Evolutionary conservation across 2,797 vertebrate species (phyloP), one percentile per base, ranked within the genome.

Genomic region (Myripristis jacobus): DNA sequence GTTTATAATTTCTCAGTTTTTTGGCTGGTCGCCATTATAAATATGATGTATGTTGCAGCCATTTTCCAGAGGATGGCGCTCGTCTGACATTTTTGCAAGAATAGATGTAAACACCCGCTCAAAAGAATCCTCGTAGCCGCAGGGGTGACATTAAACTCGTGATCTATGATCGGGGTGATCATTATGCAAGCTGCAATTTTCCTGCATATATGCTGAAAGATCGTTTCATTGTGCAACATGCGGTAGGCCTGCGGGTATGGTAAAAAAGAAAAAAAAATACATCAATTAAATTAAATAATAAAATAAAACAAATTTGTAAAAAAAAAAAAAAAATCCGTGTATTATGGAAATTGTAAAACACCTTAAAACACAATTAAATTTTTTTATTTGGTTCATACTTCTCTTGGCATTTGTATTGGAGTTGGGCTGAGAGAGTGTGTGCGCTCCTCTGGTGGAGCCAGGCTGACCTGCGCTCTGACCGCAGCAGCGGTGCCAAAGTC

Each of bases 51-150:
- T 52, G 31, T 56, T 70, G 15, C 57, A 25, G 24, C 19, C 2
- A 0, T 71, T 73, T 22, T 59, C 74, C 90, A 68, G 29, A 56
- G 34, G 90, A 56, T 85, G 88, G 85, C 80, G 82, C 63, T 56
- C 78, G 36, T 66, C 70, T 56, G 57, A 46, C 53, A 38, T 31
- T 6, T 70, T 48, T 65, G 3, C 3, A 36, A 18, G 36, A 5
- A 10, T 50, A 3, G 4, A 50, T 41, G 29, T 27, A 7, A 2
- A 19, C 5, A 6, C 41, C 15, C 19, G 13, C 15, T 11, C 13
- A 70, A 68, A 74, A 46, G n/a, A 46, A 46, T 46, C 18, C 9
- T 19, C n/a, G 18, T 18, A 12, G 10, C 27, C 16, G 10, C 6
- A 4, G 3, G 8, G 16, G 12, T n/a, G 48, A 55, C 7, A 29